Base-by-base conservation (phyloP, 2,797 vertebrate species). In the Oreonectes daqikongensis region DNA sequence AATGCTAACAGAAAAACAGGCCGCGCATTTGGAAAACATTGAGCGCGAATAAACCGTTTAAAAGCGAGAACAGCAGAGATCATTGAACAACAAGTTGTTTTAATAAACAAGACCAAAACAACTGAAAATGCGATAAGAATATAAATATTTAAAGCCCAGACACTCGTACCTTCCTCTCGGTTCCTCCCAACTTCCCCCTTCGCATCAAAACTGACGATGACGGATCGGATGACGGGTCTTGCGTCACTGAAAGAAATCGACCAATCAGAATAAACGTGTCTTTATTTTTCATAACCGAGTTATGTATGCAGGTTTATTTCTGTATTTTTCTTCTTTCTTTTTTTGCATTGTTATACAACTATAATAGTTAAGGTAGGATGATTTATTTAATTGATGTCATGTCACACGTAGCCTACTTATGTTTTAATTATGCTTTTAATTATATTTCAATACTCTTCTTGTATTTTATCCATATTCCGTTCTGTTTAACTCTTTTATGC, bases 101-200 rank as follows among this genome's bases (percentile, higher is more conserved):
- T 17, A 17, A 1, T n/a, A 35, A 40, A 30, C 11, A n/a, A 32
- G 35, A 9, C 0, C 2, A 2, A n/a, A 15, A 28, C 24, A 9
- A 8, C 18, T 7, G 2, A 69, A 28, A 64, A 8, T 3, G 9
- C 14, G 30, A 40, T 17, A 42, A 42, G 22, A 1, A 22, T 44
- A 15, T 2, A 42, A 42, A 35, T 69, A 3, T 68, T 38, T 60
- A 76, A 30, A 61, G 22, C 20, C 55, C 44, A 30, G 10, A n/a
- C 28, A 22, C 22, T 77, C 57, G 44, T 84, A 84, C 81, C 86
- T 86, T 86, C 74, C 85, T 83, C 85, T 88, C 83, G 55, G 44
- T 84, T 91, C 88, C 87, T 87, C 80, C 87, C 88, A 90, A 92
- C 92, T 93, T 93, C 91, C 90, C 87, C 84, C 87, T 88, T 90